Conservation (phyloP, 1,140 invertebrate species). For the Zeugodacus cucurbitae region DNA sequence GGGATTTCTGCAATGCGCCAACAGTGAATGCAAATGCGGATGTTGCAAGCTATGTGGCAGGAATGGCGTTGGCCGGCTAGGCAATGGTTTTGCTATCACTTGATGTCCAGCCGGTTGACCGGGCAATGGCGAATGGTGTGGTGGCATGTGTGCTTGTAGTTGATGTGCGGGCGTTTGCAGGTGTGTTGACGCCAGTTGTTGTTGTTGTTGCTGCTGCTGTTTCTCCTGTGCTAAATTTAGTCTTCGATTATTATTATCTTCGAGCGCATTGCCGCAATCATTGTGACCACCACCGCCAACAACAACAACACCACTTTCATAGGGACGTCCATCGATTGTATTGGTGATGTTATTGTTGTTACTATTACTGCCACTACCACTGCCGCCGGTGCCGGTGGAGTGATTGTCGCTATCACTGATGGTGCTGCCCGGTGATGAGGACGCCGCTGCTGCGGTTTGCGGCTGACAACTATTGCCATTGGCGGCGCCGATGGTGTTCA, state of each 20-base stretch:
- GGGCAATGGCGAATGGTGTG: slow-evolving; percentile 45
- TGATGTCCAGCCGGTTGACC: slow-evolving; percentile 52
- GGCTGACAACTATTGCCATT: slow-evolving; percentile 66
- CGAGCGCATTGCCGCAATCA: slow-evolving; percentile 47
- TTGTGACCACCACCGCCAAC: slow-evolving; percentile 44
- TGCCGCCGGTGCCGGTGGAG: slow-evolving; percentile 50
- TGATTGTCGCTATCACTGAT: slow-evolving; percentile 67
- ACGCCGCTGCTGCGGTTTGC: slow-evolving; percentile 59
- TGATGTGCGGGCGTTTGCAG: slow-evolving; percentile 42
- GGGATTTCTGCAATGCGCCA: slow-evolving; percentile 69
- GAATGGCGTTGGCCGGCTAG: slow-evolving; percentile 69
- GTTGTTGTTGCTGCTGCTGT: slow-evolving; percentile 45
- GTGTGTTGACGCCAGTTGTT: slow-evolving; percentile 38
- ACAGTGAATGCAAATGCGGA: slow-evolving; percentile 65
- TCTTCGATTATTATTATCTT: slow-evolving; percentile 64
- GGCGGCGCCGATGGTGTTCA: slow-evolving; percentile 50
- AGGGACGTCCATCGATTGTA: background rate
- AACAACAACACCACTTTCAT: slow-evolving; percentile 15
- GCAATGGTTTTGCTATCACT: slow-evolving; percentile 70
- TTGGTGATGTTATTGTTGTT: slow-evolving; percentile 40
- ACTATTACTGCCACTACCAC: slow-evolving; percentile 31
- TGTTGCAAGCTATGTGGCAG: slow-evolving; percentile 67
- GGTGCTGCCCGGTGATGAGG: slow-evolving; percentile 66
- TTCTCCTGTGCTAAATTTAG: slow-evolving; percentile 55
- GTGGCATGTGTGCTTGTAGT: slow-evolving; percentile 1